phyloP scores from a whole-genome alignment of 2,888 invertebrate genomes.

The Trisateles emortualis region DNA sequence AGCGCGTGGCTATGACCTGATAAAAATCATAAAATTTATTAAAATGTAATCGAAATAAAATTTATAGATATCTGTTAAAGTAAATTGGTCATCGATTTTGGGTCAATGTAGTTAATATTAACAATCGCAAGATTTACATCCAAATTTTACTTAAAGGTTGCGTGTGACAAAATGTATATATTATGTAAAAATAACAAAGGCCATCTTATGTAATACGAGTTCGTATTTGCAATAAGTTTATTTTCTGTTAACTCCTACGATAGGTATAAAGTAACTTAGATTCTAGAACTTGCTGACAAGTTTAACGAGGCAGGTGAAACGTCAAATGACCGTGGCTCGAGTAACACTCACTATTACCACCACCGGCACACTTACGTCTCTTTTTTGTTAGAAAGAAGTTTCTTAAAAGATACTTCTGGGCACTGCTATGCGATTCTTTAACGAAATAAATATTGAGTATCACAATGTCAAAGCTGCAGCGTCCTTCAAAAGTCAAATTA shows the following conservation, averaged over 20 bases:
- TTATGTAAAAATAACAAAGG: slow-evolving; percentile 50
- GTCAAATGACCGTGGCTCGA: not conserved
- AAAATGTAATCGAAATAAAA: not conserved
- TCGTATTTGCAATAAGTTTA: slow-evolving; percentile 24
- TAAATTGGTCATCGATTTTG: not conserved
- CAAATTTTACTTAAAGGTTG: slow-evolving; percentile 33
- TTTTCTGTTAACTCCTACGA: slow-evolving; percentile 23
- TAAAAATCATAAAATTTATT: too few relatives aligned
- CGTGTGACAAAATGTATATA: slow-evolving; percentile 39
- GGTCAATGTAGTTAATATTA: slow-evolving; percentile 3
- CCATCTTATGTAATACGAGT: slow-evolving; percentile 35
- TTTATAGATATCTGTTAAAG: not conserved
- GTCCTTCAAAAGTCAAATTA: too few relatives aligned
- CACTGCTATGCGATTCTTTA: too few relatives aligned
- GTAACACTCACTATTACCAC: not conserved
- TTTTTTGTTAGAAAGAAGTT: too few relatives aligned
- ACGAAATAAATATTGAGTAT: too few relatives aligned
- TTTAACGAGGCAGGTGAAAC: not conserved
- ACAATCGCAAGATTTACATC: slow-evolving; percentile 8
- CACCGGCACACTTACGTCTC: too few relatives aligned
- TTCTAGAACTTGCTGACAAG: slow-evolving; percentile 5
- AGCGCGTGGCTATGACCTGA: too few relatives aligned
- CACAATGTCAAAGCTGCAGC: too few relatives aligned
- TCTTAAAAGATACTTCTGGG: too few relatives aligned
- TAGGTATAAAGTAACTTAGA: slow-evolving; percentile 32